These are phyloP conservation scores for Andrena praecox DNA, from an alignment of 2,888 invertebrate species.

Conservation along the genomic window DNA sequence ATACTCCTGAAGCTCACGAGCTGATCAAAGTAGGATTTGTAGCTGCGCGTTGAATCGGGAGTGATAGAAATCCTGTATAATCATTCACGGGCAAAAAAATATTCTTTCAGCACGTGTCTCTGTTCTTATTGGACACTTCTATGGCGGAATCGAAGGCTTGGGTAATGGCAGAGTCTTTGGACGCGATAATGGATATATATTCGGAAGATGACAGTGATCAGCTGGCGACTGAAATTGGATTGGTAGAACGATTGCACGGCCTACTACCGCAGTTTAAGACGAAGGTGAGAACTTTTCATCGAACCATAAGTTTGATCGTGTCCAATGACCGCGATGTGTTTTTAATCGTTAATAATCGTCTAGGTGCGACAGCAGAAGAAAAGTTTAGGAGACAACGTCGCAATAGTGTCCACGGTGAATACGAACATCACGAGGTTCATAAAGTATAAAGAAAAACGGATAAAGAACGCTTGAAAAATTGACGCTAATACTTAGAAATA, in stretches of 20 bases:
- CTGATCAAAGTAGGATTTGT: constrained; percentile 73
- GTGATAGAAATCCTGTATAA: no score
- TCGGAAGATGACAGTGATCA: constrained; percentile 91
- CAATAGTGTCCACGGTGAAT: constrained; percentile 90
- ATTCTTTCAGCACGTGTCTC: constrained; percentile 84
- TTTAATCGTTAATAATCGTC: constrained; percentile 57
- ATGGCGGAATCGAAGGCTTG: constrained; percentile 89
- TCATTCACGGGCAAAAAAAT: not conserved
- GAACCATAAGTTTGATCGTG: not conserved
- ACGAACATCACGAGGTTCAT: constrained; percentile 90
- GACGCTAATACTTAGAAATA: not conserved
- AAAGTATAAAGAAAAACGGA: constrained; percentile 88
- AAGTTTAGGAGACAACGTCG: constrained; percentile 89
- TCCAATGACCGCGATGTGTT: not conserved
- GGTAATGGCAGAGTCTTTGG: constrained; percentile 91
- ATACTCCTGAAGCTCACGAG: constrained; percentile 56
- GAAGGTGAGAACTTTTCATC: constrained; percentile 86
- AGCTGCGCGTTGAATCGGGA: not conserved
- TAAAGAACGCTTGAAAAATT: constrained; percentile 48
- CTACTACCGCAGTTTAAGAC: constrained; percentile 88
- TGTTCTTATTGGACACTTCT: constrained; percentile 88
- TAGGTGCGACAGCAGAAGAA: constrained; percentile 89
- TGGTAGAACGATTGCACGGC: constrained; percentile 87
- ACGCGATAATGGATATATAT: constrained; percentile 91
- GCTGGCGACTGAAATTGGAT: constrained; percentile 88